Base-by-base conservation (phyloP, 2,888 invertebrate species). In the Xylophagus ater region DNA sequence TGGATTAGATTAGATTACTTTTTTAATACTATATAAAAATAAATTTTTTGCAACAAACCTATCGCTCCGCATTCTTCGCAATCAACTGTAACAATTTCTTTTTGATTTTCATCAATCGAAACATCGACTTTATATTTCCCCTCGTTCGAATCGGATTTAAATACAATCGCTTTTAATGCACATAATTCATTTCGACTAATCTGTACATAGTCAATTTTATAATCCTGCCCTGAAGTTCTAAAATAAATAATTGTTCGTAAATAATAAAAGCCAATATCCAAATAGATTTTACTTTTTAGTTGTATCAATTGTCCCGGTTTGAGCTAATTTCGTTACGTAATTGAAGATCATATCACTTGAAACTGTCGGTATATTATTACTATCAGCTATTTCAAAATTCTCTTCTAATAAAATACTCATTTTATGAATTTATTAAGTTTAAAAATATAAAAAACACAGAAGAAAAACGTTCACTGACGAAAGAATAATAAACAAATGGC, bases 131-230 rank as follows among this genome's bases (percentile, higher is more conserved):
- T 55, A 0, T n/a, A 24, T 10, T 37, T 31, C 1, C 33, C 30
- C 9, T 46, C 41, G 8, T n/a, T n/a, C n/a, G 21, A 8, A n/a
- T 53, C 35, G 8, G 53, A 51, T 1, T 56, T 45, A 26, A 62
- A 62, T 0, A 60, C 54, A n/a, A 57, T 40, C 0, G 55, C 60
- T 20, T 56, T 57, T 5, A 56, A 30, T 15, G 59, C 58, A 15
- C 53, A 55, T 4, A 52, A 18, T 1, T 25, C 34, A 7, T 36
- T 37, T 4, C 55, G 48, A 4, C 54, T 53, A 6, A 62, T 42
- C 43, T 63, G 62, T 0, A 63, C 62, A 31, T 53, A 61, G 40
- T 63, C 62, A 3, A 60, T 51, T n/a, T 54, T 41, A 10, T 54
- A 51, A 40, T 53, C 52, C 19, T 54, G 38, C 7, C 21, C 14